Evolutionary conservation across 2,797 vertebrate species (phyloP).

Genomic region (Sitta carolinensis): DNA sequence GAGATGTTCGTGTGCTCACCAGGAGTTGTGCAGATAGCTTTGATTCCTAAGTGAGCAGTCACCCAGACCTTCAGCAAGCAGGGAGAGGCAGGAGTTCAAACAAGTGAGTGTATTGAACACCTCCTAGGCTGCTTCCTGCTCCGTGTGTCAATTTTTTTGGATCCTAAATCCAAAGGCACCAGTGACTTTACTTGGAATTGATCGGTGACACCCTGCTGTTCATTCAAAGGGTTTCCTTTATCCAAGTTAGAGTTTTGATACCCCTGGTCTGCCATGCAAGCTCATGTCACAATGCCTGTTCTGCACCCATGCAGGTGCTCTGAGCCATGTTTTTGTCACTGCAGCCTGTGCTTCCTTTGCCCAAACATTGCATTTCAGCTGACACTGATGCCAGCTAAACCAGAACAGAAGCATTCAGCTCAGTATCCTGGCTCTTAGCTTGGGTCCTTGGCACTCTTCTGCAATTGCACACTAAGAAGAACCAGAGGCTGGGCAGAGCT

Average conservation of each 20-base stretch:
- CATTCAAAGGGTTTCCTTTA: not conserved
- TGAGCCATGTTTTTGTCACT: not conserved
- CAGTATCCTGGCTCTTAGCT: not conserved
- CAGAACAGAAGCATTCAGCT: not conserved
- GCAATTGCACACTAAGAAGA: not conserved
- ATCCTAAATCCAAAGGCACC: not conserved
- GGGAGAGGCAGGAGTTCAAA: not conserved
- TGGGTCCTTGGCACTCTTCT: not conserved
- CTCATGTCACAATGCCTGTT: not conserved
- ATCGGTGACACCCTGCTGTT: not conserved
- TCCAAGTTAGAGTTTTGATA: not conserved
- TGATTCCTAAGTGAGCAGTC: not conserved
- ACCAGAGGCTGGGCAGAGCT: not conserved
- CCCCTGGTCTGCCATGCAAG: not conserved
- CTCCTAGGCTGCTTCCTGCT: not conserved
- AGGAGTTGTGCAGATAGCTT: accelerated
- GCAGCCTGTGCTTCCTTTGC: not conserved
- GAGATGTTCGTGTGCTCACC: not conserved
- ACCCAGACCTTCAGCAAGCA: not conserved
- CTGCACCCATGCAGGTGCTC: not conserved
- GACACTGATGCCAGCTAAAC: not conserved
- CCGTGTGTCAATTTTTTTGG: not conserved
- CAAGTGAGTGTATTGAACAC: accelerated
- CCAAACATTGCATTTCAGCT: not conserved
- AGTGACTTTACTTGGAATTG: not conserved